Evolutionary conservation across 2,888 invertebrate species (phyloP), one percentile per base, ranked within the genome.

Genomic region (Caenorhabditis plicata): DNA sequence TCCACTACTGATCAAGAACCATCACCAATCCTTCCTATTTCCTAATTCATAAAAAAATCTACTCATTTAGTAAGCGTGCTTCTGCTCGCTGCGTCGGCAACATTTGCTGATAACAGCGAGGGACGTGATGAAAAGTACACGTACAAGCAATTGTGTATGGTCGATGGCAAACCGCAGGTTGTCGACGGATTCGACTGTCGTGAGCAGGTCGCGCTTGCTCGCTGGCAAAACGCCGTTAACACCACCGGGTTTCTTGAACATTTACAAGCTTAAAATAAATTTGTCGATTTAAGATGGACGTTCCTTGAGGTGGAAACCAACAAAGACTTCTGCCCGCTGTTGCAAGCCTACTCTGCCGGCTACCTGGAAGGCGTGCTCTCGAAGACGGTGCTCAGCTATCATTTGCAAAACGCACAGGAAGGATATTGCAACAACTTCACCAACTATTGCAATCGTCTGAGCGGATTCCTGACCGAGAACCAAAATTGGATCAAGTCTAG

Each of bases 321-420:
- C 32, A 46, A 55, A 23, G 53, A 55, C 11, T 62, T 54, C 40
- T 71, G 71, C 15, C 60, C 68, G 9, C 71, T 68, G 32, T 47
- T 73, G 11, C 77, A 77, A 46, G 78, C 78, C 2, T 78, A 78
- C 42, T 64, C 78, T 4, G 78, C 78, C n/a, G 78, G 78, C 27
- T 65, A 73, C 33, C 56, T 78, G 2, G 78, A 78, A 45, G 78
- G 77, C 45, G 39, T 69, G 9, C 57, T 77, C 20, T 70, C 73
- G 0, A 62, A 67, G 25, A 64, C 57, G 1, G 73, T 78, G 15
- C 49, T 78, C 19, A 35, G 54, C 19, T 73, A 70, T 42, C 71
- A 71, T 33, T 40, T 77, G 25, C 39, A 54, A 20, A 77, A 77
- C 41, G 68, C 71, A 5, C 51, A 73, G n/a, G 47, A 55, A 32